These are phyloP conservation scores for Chiridota heheva DNA, from an alignment of 35 echinoderm and acorn worm species.

Conservation along the genomic window DNA sequence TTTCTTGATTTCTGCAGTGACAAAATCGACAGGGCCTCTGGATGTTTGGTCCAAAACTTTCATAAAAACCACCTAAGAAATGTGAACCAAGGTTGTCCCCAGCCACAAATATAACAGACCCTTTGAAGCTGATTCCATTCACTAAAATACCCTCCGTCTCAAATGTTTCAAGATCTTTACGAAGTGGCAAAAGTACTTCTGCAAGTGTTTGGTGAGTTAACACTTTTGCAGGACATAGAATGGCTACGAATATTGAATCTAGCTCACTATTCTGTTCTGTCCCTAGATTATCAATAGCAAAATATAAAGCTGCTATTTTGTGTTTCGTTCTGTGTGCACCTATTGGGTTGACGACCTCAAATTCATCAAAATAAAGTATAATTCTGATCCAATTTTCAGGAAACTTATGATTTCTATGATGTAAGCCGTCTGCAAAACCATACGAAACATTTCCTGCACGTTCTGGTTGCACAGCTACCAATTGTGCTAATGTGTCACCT, in stretches of 20 bases:
- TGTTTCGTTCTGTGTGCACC: conserved; percentile 35
- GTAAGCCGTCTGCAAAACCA: conserved; percentile 1
- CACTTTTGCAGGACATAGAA: conserved; percentile 22
- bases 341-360: conserved; percentile 33
- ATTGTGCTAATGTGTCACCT: not conserved
- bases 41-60: conserved; percentile 44
- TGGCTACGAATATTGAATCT: conserved; percentile 14
- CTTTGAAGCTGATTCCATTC: conserved; percentile 1
- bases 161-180: conserved; percentile 16
- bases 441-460: not conserved
- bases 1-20: conserved; percentile 16
- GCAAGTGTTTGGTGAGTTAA: conserved; percentile 7
- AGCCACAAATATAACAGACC: conserved; percentile 30
- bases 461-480: not conserved
- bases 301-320: conserved; percentile 21
- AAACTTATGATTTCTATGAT: not conserved
- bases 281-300: conserved; percentile 33
- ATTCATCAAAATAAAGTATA: conserved; percentile 34
- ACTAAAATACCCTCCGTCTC: conserved; percentile 21
- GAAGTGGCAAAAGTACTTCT: conserved; percentile 1
- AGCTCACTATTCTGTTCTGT: not conserved
- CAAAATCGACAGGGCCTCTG: conserved; percentile 52
- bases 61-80: conserved; percentile 38
- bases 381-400: not conserved
- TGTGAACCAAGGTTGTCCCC: conserved; percentile 41